These are phyloP conservation scores for Etheostoma nigrum DNA, from an alignment of 2,797 vertebrate species.

Conservation along the genomic window DNA sequence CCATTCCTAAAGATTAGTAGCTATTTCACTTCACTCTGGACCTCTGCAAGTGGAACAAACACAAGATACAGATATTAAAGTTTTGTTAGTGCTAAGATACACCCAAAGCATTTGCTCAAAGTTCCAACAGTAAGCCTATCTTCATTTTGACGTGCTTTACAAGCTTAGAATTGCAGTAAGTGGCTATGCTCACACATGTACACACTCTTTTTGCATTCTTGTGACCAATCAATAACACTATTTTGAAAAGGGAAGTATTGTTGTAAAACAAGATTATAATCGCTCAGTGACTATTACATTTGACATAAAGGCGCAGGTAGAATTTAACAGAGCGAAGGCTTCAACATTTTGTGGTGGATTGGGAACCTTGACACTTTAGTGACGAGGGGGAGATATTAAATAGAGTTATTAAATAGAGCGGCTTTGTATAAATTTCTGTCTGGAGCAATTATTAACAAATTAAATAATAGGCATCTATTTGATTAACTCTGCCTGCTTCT, in stretches of 20 bases:
- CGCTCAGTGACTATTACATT: not conserved
- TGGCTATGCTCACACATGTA: not conserved
- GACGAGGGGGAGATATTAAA: not conserved
- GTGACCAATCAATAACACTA: conserved; percentile 20
- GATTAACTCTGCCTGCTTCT: conserved; percentile 5
- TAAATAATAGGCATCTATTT: conserved; percentile 1
- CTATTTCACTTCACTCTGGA: not conserved
- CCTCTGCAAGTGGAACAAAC: not conserved
- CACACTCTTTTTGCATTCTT: not conserved
- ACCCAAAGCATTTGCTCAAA: not conserved
- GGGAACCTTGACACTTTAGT: not conserved
- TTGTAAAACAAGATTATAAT: conserved; percentile 16
- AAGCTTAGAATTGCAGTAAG: not conserved
- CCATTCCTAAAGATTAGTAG: not conserved
- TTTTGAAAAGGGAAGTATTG: conserved; percentile 12
- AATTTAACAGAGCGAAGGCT: conserved; percentile 5
- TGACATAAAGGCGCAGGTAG: not conserved
- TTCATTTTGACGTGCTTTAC: not conserved
- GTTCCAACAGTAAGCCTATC: not conserved
- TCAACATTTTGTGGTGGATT: not conserved
- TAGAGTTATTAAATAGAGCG: not conserved
- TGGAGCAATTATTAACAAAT: conserved; percentile 16
- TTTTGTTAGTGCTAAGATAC: not conserved
- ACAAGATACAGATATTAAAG: not conserved
- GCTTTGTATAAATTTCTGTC: conserved; percentile 1